phyloP scores from a whole-genome alignment of 2,888 invertebrate species.

The Apomyelois bistriatella region DNA sequence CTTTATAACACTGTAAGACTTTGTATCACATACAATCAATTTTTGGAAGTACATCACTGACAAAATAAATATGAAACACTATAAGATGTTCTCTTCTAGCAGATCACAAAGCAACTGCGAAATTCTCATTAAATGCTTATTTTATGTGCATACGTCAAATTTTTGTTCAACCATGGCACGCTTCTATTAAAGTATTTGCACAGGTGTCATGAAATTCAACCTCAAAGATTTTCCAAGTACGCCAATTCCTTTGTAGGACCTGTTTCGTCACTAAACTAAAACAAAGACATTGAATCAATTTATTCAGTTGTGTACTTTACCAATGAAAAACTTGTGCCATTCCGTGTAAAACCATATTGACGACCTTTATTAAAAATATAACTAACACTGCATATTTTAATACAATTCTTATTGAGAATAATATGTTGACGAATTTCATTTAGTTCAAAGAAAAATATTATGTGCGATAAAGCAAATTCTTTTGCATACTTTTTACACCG shows the following conservation, averaged over 20 bases:
- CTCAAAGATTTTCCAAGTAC: conserved; percentile 36
- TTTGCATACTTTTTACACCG: conserved; percentile 11
- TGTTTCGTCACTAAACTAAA: conserved; percentile 42
- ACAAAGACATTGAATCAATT: conserved; percentile 58
- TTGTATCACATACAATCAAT: conserved; percentile 53
- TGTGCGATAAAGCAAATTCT: conserved; percentile 4
- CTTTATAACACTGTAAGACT: conserved; percentile 58
- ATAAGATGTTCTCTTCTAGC: conserved; percentile 25
- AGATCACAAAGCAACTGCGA: conserved; percentile 32
- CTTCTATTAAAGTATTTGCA: conserved; percentile 48
- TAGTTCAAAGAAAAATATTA: not conserved
- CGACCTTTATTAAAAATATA: not conserved
- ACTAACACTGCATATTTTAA: not conserved
- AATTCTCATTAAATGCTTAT: conserved; percentile 20
- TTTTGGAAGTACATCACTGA: conserved; percentile 53
- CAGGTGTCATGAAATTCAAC: conserved; percentile 60
- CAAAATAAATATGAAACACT: conserved; percentile 9
- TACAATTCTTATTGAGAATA: not conserved
- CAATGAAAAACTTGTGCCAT: conserved; percentile 14
- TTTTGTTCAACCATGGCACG: conserved; percentile 51
- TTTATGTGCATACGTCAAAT: conserved; percentile 26
- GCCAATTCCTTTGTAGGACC: conserved; percentile 30
- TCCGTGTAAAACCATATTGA: conserved; percentile 1
- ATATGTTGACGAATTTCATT: not conserved
- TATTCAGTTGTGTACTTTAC: conserved; percentile 50